Evolutionary conservation across 2,888 invertebrate species (phyloP).

Genomic region (Cactoblastis cactorum): DNA sequence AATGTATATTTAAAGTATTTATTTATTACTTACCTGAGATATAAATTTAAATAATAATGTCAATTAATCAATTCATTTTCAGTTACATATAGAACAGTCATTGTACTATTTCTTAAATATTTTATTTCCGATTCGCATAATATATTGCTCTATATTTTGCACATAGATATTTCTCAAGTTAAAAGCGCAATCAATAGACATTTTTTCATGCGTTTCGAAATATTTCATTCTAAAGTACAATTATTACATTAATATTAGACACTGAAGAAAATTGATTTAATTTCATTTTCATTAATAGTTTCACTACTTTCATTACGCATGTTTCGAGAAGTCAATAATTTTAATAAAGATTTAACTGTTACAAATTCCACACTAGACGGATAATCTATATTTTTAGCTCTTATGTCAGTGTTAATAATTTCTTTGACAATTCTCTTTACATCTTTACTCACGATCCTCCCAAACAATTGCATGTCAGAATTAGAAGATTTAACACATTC

Average conservation of each 20-base stretch:
- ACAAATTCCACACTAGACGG: slow-evolving; percentile 26
- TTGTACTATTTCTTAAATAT: neutral
- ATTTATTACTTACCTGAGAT: no score
- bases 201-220: neutral
- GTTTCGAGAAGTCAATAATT: slow-evolving; percentile 24
- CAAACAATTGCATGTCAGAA: slow-evolving; percentile 18
- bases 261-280: slow-evolving; percentile 20
- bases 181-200: neutral
- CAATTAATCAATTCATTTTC: neutral
- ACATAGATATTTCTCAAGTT: neutral
- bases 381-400: slow-evolving; percentile 14
- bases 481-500: slow-evolving; percentile 9
- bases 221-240: neutral
- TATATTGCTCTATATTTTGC: neutral
- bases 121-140: neutral
- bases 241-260: neutral
- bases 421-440: slow-evolving; percentile 29
- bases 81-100: neutral
- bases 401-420: slow-evolving; percentile 23
- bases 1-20: slow-evolving; percentile 30
- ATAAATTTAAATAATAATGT: no score
- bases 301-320: slow-evolving; percentile 19
- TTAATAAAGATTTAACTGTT: slow-evolving; percentile 26
- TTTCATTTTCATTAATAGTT: slow-evolving; percentile 27
- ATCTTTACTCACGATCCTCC: slow-evolving; percentile 22